phyloP scores from a whole-genome alignment of 1,140 invertebrate species.

The Bombus breviceps region DNA sequence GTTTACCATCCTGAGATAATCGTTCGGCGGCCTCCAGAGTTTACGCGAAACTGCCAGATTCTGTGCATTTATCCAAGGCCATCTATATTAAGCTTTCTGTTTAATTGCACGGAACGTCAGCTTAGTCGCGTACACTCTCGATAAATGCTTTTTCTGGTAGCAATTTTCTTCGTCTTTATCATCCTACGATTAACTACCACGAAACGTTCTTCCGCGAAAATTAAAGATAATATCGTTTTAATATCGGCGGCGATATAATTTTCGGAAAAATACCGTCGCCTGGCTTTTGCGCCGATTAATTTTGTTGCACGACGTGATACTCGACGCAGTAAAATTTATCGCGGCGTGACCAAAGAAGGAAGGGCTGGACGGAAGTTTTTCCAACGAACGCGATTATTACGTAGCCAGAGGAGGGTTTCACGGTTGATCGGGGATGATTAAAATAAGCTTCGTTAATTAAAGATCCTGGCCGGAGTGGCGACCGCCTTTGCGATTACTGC shows the following conservation, averaged over 20 bases:
- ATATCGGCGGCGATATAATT: not conserved
- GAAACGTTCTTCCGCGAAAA: not conserved
- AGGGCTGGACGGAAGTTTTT: conserved; percentile 20
- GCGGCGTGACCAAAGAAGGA: not conserved
- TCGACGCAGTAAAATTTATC: not conserved
- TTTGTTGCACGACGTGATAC: not conserved
- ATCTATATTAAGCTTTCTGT: conserved; percentile 35
- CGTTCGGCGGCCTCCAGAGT: not conserved
- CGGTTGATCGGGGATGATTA: conserved; percentile 40
- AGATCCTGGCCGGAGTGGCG: not conserved
- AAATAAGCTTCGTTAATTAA: conserved; percentile 59
- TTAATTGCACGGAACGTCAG: conserved; percentile 47
- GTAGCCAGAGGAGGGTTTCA: not conserved
- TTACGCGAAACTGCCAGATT: not conserved
- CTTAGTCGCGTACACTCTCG: conserved; percentile 36
- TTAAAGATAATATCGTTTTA: conserved; percentile 28
- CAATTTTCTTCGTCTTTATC: conserved; percentile 48
- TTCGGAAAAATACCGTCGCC: not conserved
- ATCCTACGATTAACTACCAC: conserved; percentile 11
- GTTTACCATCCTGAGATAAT: conserved; percentile 40
- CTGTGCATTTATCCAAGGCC: conserved; percentile 36
- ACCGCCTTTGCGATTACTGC: conserved; percentile 20
- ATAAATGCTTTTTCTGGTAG: conserved; percentile 44
- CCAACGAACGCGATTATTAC: conserved; percentile 39
- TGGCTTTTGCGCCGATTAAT: conserved; percentile 24